Conservation (phyloP, 2,888 invertebrate genomes). For the Taphrorychus bicolor region DNA sequence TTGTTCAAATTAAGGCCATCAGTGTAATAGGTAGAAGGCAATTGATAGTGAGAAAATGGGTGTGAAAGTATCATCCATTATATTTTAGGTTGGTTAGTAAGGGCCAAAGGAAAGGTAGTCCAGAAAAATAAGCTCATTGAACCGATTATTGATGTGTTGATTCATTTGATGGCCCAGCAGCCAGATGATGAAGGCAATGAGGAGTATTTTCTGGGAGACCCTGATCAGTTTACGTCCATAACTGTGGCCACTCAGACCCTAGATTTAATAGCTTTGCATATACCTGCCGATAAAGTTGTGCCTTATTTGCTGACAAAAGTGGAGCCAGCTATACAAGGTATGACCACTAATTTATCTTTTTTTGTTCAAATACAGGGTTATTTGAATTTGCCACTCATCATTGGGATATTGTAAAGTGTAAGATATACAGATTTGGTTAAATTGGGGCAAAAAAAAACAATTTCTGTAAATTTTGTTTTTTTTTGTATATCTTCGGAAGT, state of each 20-base stretch:
- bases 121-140: slow-evolving; percentile 75
- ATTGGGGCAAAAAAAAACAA: too few species aligned
- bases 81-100: slow-evolving; percentile 64
- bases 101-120: slow-evolving; percentile 74
- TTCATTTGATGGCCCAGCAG: slow-evolving; percentile 71
- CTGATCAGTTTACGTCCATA: slow-evolving; percentile 69
- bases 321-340: slow-evolving; percentile 69
- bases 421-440: too few species aligned
- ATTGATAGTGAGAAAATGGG: too few species aligned
- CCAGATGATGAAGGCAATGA: slow-evolving; percentile 69
- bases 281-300: slow-evolving; percentile 79
- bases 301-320: slow-evolving; percentile 70
- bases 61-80: neutral
- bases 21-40: slow-evolving; percentile 65
- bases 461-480: too few species aligned
- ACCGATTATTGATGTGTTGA: slow-evolving; percentile 71
- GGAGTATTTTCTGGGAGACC: slow-evolving; percentile 68
- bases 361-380: too few species aligned
- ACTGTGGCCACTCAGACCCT: slow-evolving; percentile 77
- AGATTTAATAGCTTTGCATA: slow-evolving; percentile 74
- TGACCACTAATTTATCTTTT: slow-evolving; percentile 38
- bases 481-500: too few species aligned
- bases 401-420: too few species aligned
- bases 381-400: too few species aligned
- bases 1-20: slow-evolving; percentile 72